Evolutionary conservation across 2,113 vertebrate species (phyloP).

Genomic region (Vidua chalybeata): DNA sequence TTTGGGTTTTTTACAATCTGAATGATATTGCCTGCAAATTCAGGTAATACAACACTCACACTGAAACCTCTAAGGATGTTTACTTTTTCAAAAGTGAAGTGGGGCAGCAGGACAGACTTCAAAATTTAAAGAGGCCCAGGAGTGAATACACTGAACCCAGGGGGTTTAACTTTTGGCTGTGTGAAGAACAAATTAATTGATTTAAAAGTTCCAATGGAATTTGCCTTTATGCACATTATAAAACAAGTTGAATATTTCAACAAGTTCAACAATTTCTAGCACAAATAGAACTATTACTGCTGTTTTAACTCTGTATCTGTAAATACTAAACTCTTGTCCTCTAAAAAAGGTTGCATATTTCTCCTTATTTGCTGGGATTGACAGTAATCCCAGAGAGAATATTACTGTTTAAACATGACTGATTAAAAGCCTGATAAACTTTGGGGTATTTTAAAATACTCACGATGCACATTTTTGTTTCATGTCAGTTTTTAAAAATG

Average conservation of each 20-base stretch:
- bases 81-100: neutral
- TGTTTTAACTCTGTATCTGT: neutral
- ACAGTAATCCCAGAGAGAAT: neutral
- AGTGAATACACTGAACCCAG: fast-evolving
- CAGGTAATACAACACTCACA: neutral
- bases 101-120: neutral
- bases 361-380: neutral
- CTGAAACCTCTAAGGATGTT: neutral
- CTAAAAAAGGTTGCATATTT: neutral
- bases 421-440: neutral
- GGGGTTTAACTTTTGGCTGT: neutral
- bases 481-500: neutral
- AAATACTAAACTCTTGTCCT: neutral
- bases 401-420: neutral
- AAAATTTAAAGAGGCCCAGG: neutral
- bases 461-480: neutral
- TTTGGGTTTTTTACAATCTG: neutral
- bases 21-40: neutral
- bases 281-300: neutral
- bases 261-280: neutral
- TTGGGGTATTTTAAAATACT: neutral
- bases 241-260: neutral
- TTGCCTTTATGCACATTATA: neutral
- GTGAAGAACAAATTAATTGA: neutral
- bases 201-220: neutral